Base-by-base conservation (phyloP, 2,797 vertebrate species). In the Argyrosomus regius region DNA sequence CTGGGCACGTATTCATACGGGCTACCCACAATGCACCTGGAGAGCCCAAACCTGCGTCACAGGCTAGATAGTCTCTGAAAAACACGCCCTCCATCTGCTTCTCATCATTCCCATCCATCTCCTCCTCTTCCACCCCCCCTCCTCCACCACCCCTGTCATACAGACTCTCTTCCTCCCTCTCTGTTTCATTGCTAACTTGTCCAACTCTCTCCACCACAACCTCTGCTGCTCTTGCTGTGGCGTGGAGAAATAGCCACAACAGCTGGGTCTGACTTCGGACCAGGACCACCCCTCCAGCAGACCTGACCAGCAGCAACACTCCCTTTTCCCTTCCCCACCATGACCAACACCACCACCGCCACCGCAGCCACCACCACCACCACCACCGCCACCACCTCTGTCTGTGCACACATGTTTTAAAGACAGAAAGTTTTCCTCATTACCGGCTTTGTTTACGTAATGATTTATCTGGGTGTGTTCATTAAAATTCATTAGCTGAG, bases 11-110 rank as follows among this genome's bases (percentile, higher is more conserved):
- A 45, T 79, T 87, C 84, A 77, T 41, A 67, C 67, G 59, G 57
- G 54, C 76, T 88, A 82, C 92, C 92, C 93, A 93, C 91, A 92
- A 92, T 93, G 90, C 93, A 94, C 92, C 91, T 93, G 92, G 90
- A 87, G 79, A 54, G 71, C 82, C 80, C 77, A 84, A 39, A 91
- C 89, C 88, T 94, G 89, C 91, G 89, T 93, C 92, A 93, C 78
- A 75, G 83, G 76, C 86, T 39, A 80, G 87, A 93, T 89, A 84
- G 63, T 82, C 50, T 77, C 54, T 77, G 57, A 58, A 78, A 84
- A 83, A 70, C 77, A 49, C 80, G 8, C 84, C 80, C 77, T 89
- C 88, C 93, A 94, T 93, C 93, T 94, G 93, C 87, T 94, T 93
- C 87, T 90, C 90, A 93, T 94, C 92, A 93, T 78, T 85, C 74